Evolutionary conservation across 2,797 vertebrate species (phyloP), one percentile per base, ranked within the genome.

Genomic region (Coccyzus lansbergi): DNA sequence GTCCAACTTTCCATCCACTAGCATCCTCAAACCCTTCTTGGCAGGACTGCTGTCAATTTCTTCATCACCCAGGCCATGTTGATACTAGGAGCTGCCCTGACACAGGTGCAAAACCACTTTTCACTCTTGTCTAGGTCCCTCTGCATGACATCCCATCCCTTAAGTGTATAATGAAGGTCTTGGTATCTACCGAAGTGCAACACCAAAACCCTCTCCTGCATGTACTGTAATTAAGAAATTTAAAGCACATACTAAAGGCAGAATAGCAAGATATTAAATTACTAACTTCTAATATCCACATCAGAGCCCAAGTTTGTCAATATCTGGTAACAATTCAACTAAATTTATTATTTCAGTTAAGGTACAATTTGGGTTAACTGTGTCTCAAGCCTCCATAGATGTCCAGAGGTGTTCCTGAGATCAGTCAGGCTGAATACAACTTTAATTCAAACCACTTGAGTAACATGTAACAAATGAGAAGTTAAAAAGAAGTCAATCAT

Each of bases 21-120:
- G 25, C 12, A 52, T 8, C 1, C 4, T 5, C 14, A 58, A 21
- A 10, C 19, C 7, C 20, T 53, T 36, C 9, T 36, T 4, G 1
- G 6, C 21, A 12, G 38, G 38, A 38, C 10, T n/a, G 5, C 10
- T 75, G 26, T 76, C 20, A 40, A 36, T 24, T 29, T 7, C 6
- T 58, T 72, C 16, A n/a, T 14, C 17, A 4, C 6, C 13, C 15
- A 81, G 25, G 18, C 9, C 31, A 12, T 52, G 24, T 13, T 40
- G 46, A 60, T 36, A 42, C 6, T 1, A 9, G 11, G 18, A 7
- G 5, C 2, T 59, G 18, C 5, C 53, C 19, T 1, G 3, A 0
- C 4, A 7, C 6, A 20, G 7, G 9, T 74, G 10, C 8, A 53
- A 6, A 5, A 11, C 9, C 8, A 49, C 29, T 62, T 84, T 20